Percentiles rank a stretch among this genome's conserved stretches.
These are phyloP conservation scores for Clostera curtula DNA, from an alignment of 2,888 invertebrate genomes.

Conservation along the genomic window DNA sequence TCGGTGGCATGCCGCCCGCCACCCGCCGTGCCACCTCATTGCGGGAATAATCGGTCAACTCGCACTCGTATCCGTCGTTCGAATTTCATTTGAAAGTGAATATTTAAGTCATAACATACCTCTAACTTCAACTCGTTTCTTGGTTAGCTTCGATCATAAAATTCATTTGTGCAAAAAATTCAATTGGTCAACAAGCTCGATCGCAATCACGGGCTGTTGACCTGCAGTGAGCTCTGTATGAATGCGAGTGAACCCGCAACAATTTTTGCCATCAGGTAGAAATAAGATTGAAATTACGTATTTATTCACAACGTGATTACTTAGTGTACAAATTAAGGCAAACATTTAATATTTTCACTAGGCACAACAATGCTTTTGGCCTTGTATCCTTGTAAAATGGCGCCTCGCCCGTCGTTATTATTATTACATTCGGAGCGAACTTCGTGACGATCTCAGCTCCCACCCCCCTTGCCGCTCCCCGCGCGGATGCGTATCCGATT, in stretches of 20 bases:
- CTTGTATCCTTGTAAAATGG: conserved; percentile 74
- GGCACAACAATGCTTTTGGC: conserved; percentile 57
- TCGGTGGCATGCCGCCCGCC: conserved; percentile 56
- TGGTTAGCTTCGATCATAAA: conserved; percentile 3
- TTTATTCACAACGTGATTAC: conserved; percentile 16
- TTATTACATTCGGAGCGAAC: conserved; percentile 72
- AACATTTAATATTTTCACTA: conserved; percentile 41
- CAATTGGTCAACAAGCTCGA: conserved; percentile 51
- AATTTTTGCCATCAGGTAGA: conserved; percentile 34
- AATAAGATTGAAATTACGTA: conserved; percentile 23
- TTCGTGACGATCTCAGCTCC: conserved; percentile 71
- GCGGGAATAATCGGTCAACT: conserved; percentile 68
- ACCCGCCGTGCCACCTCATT: conserved; percentile 62
- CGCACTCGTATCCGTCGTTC: conserved; percentile 33
- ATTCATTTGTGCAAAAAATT: conserved; percentile 38
- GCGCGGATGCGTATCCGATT: conserved; percentile 73
- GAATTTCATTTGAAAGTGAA: conserved; percentile 13
- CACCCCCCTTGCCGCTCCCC: conserved; percentile 29
- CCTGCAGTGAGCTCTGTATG: conserved; percentile 46
- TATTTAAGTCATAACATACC: conserved; percentile 5
- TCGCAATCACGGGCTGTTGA: conserved; percentile 66
- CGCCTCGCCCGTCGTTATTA: conserved; percentile 68
- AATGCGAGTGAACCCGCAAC: conserved; percentile 40
- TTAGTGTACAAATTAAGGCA: conserved; percentile 19
- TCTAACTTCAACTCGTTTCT: conserved; percentile 5